These are phyloP conservation scores for Sphenodon punctatus DNA, from an alignment of 2,797 vertebrate species.

Conservation along the genomic window DNA sequence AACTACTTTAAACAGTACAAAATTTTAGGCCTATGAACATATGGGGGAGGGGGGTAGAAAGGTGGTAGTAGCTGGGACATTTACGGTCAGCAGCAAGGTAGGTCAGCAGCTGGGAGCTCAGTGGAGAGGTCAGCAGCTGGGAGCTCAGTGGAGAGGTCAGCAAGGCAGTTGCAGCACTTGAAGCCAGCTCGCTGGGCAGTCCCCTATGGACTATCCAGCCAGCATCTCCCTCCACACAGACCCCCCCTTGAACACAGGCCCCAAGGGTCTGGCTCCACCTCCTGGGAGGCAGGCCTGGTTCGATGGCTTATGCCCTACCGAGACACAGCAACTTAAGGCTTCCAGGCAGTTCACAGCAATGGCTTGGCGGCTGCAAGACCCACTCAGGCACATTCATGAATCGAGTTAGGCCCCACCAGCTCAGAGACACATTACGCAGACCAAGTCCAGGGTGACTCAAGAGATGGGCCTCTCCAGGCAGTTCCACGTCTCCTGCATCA, in stretches of 20 bases:
- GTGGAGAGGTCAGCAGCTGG: background rate
- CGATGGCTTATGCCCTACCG: too few relatives aligned
- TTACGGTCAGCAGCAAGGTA: background rate
- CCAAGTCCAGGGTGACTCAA: background rate
- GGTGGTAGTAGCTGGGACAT: background rate
- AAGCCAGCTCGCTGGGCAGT: too few relatives aligned
- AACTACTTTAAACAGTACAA: constrained; percentile 19
- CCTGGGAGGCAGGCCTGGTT: too few relatives aligned
- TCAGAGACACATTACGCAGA: background rate
- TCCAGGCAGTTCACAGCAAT: background rate
- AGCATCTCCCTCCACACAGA: too few relatives aligned
- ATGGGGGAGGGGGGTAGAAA: constrained; percentile 4
- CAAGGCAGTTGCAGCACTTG: too few relatives aligned
- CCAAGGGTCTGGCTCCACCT: background rate
- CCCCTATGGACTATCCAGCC: too few relatives aligned
- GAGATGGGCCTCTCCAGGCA: background rate
- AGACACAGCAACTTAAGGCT: background rate
- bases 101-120: background rate
- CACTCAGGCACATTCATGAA: background rate
- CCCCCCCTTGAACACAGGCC: background rate
- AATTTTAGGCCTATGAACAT: background rate
- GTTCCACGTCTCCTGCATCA: background rate
- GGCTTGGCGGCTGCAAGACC: too few relatives aligned
- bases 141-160: too few relatives aligned
- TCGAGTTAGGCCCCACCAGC: background rate